Evolutionary conservation across 2,888 invertebrate genomes (phyloP), one percentile per base, ranked within the genome.

Genomic region (Entomobrya multifasciata): DNA sequence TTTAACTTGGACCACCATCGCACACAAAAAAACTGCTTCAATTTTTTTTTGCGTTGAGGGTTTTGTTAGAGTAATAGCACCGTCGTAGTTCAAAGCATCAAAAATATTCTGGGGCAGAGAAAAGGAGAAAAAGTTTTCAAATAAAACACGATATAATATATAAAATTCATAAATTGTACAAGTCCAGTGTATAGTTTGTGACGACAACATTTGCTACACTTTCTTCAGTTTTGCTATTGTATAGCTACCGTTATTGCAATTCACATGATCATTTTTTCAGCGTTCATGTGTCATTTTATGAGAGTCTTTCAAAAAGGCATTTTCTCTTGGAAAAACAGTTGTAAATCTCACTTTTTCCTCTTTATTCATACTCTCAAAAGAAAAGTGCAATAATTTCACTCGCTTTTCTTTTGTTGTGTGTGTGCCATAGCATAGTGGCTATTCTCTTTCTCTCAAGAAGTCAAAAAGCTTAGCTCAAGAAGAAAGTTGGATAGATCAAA

Each of bases 271-370:
- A 27, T 62, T 78, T 47, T 8, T 55, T 25, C 52, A 27, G 55
- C 49, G 36, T 49, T 84, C 84, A 84, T 84, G 86, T 88, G 81
- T 76, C 88, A 87, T 87, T 88, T 86, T 87, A 88, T 83, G 80
- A 76, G 78, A 55, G 67, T 84, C 27, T 80, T 88, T 88, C 83
- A 80, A 83, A 86, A 88, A 78, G 74, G 49, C 79, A 79, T 81
- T 87, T 79, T 77, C 52, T 67, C 72, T 44, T 70, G 57, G 36
- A 57, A 78, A 76, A 79, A 80, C 62, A 70, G 84, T 65, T 77
- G 81, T 88, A 88, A 88, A 87, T 88, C 87, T 88, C 74, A 47
- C 47, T 86, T 55, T 84, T 80, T 78, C 44, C 47, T 30, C 86
- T 78, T 55, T 84, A 20, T 62, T 70, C 15, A 49, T 84, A 20